Conservation (phyloP, 2,113 vertebrate genomes). For the Dolichallabes microphthalmus region DNA sequence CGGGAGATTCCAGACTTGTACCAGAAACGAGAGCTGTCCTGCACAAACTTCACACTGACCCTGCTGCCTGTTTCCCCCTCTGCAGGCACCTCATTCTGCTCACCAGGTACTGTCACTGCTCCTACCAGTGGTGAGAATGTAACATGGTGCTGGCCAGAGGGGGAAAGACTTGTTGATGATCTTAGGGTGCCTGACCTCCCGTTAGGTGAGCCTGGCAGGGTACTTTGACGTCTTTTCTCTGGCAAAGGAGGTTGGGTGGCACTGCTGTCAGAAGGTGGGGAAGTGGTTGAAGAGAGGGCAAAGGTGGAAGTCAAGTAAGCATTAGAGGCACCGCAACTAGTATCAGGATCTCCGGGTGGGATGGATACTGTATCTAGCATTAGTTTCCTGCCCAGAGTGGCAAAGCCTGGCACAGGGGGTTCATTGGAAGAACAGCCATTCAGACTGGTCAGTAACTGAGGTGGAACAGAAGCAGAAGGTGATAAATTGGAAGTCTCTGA, state of each 20-base stretch:
- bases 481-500: conserved; percentile 54
- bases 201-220: conserved; percentile 57
- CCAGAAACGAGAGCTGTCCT: conserved; percentile 92
- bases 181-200: conserved; percentile 52
- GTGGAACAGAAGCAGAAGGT: conserved; percentile 55
- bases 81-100: conserved; percentile 50
- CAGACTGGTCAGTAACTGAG: conserved; percentile 61
- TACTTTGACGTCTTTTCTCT: conserved; percentile 75
- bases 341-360: conserved; percentile 55
- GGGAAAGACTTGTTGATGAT: conserved; percentile 53
- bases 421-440: conserved; percentile 73
- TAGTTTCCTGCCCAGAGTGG: conserved; percentile 72
- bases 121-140: conserved; percentile 81
- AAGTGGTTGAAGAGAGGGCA: conserved; percentile 64
- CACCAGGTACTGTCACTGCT: conserved; percentile 62
- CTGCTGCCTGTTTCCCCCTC: conserved; percentile 57
- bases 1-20: conserved; percentile 88
- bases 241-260: conserved; percentile 80
- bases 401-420: conserved; percentile 70
- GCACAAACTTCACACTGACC: conserved; percentile 84
- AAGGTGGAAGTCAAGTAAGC: conserved; percentile 71
- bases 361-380: conserved; percentile 64
- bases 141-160: conserved; percentile 73
- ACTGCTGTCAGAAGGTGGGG: conserved; percentile 54
- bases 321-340: conserved; percentile 54